A percentile compares a stretch with the other conserved stretches of the same genome.
Evolutionary conservation across 2,797 vertebrate genomes (phyloP).

Genomic region (Coreius guichenoti): DNA sequence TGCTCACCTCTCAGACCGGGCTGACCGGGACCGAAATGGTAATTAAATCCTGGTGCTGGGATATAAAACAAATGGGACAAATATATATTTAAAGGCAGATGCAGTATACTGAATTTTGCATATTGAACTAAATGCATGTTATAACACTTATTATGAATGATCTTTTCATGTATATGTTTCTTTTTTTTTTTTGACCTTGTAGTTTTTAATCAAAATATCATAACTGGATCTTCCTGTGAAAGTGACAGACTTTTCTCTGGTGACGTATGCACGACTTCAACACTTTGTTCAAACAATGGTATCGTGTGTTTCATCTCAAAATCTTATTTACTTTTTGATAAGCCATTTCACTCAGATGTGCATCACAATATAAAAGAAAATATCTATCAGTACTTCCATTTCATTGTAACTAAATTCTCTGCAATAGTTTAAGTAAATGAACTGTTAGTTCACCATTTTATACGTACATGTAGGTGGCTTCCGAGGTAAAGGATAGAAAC

Average conservation of each 20-base stretch:
- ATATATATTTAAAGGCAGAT: not conserved
- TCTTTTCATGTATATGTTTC: not conserved
- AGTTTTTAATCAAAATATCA: not conserved
- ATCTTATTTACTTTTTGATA: too few species aligned
- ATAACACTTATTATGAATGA: not conserved
- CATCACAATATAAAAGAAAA: not conserved
- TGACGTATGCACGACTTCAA: too few species aligned
- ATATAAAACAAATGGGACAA: not conserved
- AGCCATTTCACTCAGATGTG: not conserved
- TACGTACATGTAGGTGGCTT: not conserved
- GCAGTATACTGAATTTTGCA: not conserved
- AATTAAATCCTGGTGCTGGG: not conserved
- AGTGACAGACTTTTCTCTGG: too few species aligned
- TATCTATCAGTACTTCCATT: too few species aligned
- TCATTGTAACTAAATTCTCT: not conserved
- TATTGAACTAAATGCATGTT: not conserved
- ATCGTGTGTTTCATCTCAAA: too few species aligned
- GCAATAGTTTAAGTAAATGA: not conserved
- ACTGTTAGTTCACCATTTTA: not conserved
- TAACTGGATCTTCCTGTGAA: not conserved
- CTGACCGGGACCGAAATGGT: rapidly evolving
- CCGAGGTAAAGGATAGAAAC: not conserved
- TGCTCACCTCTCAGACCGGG: too few species aligned
- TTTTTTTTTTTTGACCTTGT: not conserved
- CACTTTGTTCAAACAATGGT: too few species aligned